Evolutionary conservation across 2,113 vertebrate species (phyloP).

Genomic region (Lagopus leucura): DNA sequence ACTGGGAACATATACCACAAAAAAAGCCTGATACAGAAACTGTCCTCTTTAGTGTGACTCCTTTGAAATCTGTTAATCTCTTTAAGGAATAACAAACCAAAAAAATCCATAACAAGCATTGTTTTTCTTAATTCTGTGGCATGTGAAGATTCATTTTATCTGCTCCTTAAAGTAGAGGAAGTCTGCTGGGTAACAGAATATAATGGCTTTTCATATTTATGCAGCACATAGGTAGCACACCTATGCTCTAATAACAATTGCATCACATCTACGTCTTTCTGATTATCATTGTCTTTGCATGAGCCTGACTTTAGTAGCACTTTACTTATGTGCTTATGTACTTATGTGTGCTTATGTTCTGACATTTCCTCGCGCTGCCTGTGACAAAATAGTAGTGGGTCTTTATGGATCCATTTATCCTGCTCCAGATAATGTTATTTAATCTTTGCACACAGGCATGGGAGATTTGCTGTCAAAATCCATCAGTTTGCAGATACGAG

Average conservation of each 20-base stretch:
- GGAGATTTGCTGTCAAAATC: constrained; percentile 9
- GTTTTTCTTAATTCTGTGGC: background rate
- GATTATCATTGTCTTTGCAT: background rate
- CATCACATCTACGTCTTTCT: background rate
- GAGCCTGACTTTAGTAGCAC: background rate
- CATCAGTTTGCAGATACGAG: background rate
- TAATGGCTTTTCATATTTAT: background rate
- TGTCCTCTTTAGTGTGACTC: background rate
- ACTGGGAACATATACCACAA: background rate
- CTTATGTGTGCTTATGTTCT: too few relatives aligned
- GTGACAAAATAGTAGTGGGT: background rate
- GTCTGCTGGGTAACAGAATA: background rate
- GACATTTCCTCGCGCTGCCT: background rate
- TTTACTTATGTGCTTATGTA: background rate
- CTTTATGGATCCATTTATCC: background rate
- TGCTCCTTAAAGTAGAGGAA: background rate
- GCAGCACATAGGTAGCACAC: background rate
- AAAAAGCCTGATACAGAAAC: background rate
- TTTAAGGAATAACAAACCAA: background rate
- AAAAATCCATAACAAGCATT: background rate
- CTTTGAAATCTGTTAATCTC: background rate
- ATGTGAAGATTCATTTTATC: background rate
- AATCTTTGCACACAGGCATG: background rate
- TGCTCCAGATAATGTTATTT: background rate
- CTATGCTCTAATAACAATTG: background rate